These are phyloP conservation scores for Thalassophryne amazonica DNA, from an alignment of 2,797 vertebrate species.

Conservation along the genomic window DNA sequence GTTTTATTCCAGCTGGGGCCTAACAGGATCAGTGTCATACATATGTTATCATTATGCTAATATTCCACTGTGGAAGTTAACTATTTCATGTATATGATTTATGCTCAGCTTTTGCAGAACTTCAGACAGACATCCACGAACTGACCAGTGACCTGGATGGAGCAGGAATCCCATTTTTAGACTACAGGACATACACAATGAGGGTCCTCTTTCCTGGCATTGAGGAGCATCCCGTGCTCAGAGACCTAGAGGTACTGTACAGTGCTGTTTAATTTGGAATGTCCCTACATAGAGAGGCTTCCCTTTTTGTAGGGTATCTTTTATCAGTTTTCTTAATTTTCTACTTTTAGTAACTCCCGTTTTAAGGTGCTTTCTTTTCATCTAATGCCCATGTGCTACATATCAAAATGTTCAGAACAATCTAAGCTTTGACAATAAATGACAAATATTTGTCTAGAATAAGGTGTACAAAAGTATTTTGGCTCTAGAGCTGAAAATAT, in stretches of 20 bases:
- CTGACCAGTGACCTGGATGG: constrained; percentile 97
- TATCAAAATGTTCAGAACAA: too few species aligned
- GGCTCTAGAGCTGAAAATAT: too few species aligned
- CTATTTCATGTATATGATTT: too few species aligned
- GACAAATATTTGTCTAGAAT: too few species aligned
- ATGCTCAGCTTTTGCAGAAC: constrained; percentile 95
- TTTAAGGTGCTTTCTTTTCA: too few species aligned
- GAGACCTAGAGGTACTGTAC: constrained; percentile 90
- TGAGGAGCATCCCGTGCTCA: constrained; percentile 96
- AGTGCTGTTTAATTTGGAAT: neutral
- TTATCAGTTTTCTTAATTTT: too few species aligned
- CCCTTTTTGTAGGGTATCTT: neutral
- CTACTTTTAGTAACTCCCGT: too few species aligned
- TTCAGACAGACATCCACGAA: constrained; percentile 98
- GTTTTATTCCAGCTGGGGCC: too few species aligned
- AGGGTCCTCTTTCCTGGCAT: constrained; percentile 97
- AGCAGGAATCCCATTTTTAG: constrained; percentile 95
- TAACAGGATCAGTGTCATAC: neutral
- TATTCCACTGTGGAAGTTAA: neutral
- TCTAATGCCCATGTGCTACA: too few species aligned
- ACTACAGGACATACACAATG: constrained; percentile 97
- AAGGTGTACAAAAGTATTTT: too few species aligned
- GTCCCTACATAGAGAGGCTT: neutral
- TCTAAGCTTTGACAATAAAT: too few species aligned
- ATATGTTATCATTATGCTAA: neutral